Conservation (phyloP, 2,113 vertebrate species). For the Anolis sagrei region DNA sequence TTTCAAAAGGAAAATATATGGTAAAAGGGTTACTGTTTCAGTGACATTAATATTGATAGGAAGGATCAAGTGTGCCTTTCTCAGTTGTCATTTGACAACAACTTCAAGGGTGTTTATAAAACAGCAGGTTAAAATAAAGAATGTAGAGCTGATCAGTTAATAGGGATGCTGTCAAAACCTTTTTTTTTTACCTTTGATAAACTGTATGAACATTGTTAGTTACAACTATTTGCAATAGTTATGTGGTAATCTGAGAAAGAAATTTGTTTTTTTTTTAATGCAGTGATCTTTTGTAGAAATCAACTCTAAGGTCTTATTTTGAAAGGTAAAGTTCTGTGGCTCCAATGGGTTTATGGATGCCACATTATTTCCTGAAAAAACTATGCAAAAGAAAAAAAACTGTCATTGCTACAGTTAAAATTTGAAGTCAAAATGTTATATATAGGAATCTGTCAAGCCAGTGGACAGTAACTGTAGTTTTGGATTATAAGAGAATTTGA, state of each 20-base stretch:
- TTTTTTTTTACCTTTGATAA: background rate
- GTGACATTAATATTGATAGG: background rate
- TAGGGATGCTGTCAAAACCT: background rate
- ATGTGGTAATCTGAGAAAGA: background rate
- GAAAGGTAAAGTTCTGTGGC: background rate
- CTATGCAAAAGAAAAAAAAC: background rate
- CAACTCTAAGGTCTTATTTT: background rate
- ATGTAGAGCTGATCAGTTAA: background rate
- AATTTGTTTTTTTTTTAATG: no score
- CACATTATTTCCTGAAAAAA: background rate
- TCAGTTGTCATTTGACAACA: background rate
- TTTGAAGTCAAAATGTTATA: background rate
- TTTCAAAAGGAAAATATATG: background rate
- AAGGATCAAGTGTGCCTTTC: background rate
- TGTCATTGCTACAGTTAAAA: background rate
- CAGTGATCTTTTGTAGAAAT: background rate
- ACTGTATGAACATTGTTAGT: background rate
- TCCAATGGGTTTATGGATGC: background rate
- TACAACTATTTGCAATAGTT: background rate
- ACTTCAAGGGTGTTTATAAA: background rate
- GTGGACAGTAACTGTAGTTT: background rate
- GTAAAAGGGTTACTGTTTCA: slow-evolving; percentile 23
- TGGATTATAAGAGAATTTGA: background rate
- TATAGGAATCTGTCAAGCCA: background rate
- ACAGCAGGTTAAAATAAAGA: background rate